phyloP scores from a whole-genome alignment of 30 jellyfish, hydroid and myxozoan species.

The Aurelia aurita complex sp. Pacific region DNA sequence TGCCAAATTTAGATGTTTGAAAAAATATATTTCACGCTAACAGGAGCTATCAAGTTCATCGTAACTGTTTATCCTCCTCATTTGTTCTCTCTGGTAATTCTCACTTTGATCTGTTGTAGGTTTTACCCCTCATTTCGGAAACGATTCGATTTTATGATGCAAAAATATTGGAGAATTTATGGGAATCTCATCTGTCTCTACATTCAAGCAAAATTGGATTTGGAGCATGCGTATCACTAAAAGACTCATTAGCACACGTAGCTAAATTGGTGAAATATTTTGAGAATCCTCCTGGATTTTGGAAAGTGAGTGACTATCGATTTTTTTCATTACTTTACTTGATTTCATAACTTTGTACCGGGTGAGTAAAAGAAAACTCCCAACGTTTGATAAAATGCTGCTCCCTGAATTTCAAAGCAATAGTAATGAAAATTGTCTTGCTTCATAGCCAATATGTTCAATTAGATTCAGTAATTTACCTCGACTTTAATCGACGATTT shows the following conservation, averaged over 20 bases:
- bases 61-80: neutral
- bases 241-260: constrained; percentile 37
- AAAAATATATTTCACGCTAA: too few species aligned
- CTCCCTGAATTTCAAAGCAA: too few species aligned
- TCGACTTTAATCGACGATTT: too few species aligned
- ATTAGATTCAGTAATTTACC: too few species aligned
- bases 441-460: too few species aligned
- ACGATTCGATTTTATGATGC: constrained; percentile 57
- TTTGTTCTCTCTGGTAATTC: neutral
- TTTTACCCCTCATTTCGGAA: constrained; percentile 44
- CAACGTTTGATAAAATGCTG: too few species aligned
- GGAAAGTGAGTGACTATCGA: constrained; percentile 19
- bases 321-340: too few species aligned
- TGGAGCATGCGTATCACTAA: constrained; percentile 57
- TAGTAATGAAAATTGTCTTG: too few species aligned
- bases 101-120: constrained; percentile 6
- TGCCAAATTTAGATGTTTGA: too few species aligned
- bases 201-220: constrained; percentile 20
- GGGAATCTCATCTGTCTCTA: constrained; percentile 19
- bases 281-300: constrained; percentile 51
- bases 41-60: too few species aligned
- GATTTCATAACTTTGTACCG: too few species aligned
- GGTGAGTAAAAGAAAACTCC: too few species aligned
- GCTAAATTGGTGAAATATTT: constrained; percentile 35
- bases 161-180: constrained; percentile 29